Evolutionary conservation across 2,797 vertebrate genomes (phyloP), one percentile per base, ranked within the genome.

Genomic region (Mus minutoides): DNA sequence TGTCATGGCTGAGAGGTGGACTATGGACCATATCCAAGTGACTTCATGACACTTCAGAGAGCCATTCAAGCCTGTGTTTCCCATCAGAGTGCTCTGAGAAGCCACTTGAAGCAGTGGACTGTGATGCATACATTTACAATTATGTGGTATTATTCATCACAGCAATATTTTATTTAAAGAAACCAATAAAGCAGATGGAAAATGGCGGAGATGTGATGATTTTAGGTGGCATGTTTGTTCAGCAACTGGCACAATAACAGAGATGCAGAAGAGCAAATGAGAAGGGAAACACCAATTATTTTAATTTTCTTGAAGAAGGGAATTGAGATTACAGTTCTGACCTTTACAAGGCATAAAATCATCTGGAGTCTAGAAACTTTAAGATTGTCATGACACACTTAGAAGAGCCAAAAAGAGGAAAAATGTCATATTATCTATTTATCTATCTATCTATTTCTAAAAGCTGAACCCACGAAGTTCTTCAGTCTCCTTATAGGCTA

Each of bases 81-180:
- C 78, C 78, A 75, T 54, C 37, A 94, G 67, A n/a, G 52, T 73
- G 75, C 93, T 91, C 90, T 13, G 16, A 58, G 92, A 97, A 85
- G 73, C 93, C 92, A 90, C 89, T 92, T 26, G 46, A 94, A 94
- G 54, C 88, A 60, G 37, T 69, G 85, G 95, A n/a, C 29, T 88
- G 83, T 77, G 86, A 67, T 96, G 56, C 71, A 56, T 46, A 86
- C 92, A 88, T 95, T 92, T 96, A 88, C 91, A 94, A 96, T 94
- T 92, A 96, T 71, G 94, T 94, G 83, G 56, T 67, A 79, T 97
- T 97, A 95, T 97, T 94, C 97, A 97, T 96, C 94, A 78, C 49
- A 58, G 85, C 82, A 85, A 94, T 97, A 96, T 97, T 97, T 97
- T 97, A 97, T 95, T 97, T 97, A 96, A 97, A 94, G 96, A 97